Conservation (phyloP, 2,797 vertebrate genomes). For the Acanthurus tractus region DNA sequence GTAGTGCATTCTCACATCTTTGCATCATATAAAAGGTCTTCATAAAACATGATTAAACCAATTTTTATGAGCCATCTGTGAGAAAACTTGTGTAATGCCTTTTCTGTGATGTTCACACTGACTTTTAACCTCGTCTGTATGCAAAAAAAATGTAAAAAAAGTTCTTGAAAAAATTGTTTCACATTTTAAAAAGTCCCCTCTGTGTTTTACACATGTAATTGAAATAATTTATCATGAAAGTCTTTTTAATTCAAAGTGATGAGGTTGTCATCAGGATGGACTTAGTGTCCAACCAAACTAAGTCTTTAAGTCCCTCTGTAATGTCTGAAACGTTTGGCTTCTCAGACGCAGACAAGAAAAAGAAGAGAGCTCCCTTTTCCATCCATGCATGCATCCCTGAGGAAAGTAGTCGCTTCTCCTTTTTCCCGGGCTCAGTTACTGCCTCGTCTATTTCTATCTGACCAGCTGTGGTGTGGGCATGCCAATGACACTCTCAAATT, state of each 20-base stretch:
- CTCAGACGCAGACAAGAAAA: constrained; percentile 9
- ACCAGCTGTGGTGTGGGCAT: constrained; percentile 76
- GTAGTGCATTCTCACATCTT: neutral
- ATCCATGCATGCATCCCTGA: constrained; percentile 8
- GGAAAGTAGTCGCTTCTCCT: constrained; percentile 52
- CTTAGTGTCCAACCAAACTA: constrained; percentile 28
- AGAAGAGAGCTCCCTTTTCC: constrained; percentile 22
- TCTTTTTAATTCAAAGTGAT: constrained; percentile 21
- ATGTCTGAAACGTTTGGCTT: constrained; percentile 36
- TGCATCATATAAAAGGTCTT: neutral
- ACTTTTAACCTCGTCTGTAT: neutral
- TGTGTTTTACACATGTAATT: neutral
- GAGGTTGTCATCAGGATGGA: constrained; percentile 32
- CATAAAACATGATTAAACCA: neutral
- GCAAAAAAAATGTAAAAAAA: neutral
- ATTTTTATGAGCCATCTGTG: neutral
- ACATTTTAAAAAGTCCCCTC: neutral
- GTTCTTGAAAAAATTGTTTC: neutral
- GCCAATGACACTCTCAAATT: constrained; percentile 75
- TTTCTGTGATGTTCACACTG: neutral
- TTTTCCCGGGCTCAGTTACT: constrained; percentile 74
- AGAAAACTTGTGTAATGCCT: neutral
- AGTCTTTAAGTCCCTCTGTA: constrained; percentile 31
- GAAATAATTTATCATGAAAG: constrained; percentile 8
- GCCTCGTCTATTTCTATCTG: constrained; percentile 81